These are phyloP conservation scores for Crenuchus spilurus DNA, from an alignment of 2,797 vertebrate species.

Conservation along the genomic window DNA sequence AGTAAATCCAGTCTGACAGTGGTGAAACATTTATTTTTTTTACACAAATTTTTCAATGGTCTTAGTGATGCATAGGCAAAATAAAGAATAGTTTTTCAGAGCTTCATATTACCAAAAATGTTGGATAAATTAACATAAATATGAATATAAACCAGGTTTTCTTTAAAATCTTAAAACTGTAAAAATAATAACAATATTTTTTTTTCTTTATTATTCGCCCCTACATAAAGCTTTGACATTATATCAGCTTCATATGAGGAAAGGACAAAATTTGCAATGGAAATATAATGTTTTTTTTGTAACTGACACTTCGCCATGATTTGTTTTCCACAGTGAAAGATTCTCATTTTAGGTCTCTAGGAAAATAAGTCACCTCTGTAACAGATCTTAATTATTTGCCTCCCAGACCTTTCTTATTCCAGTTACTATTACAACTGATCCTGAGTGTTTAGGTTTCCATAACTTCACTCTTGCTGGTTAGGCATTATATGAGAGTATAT, in stretches of 20 bases:
- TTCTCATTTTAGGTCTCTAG: not conserved
- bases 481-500: not conserved
- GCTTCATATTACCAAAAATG: slow-evolving; percentile 30
- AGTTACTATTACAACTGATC: not conserved
- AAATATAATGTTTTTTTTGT: not conserved
- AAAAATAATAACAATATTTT: slow-evolving; percentile 20
- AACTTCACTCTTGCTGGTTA: slow-evolving; percentile 1
- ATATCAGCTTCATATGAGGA: slow-evolving; percentile 15
- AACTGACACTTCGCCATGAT: slow-evolving; percentile 3
- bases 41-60: slow-evolving; percentile 28
- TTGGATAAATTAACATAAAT: slow-evolving; percentile 44
- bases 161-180: slow-evolving; percentile 31
- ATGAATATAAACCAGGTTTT: slow-evolving; percentile 41
- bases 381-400: not conserved
- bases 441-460: not conserved
- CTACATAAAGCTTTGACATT: slow-evolving; percentile 6
- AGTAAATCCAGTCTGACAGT: slow-evolving; percentile 5
- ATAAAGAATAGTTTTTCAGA: slow-evolving; percentile 28
- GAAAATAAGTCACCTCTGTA: not conserved
- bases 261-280: not conserved
- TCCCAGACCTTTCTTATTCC: not conserved
- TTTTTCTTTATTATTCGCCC: not conserved
- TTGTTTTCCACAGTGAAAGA: slow-evolving; percentile 12
- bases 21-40: slow-evolving; percentile 20
- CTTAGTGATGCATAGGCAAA: slow-evolving; percentile 25